Conservation (phyloP, 2,888 invertebrate genomes). For the Pandemis corylana region DNA sequence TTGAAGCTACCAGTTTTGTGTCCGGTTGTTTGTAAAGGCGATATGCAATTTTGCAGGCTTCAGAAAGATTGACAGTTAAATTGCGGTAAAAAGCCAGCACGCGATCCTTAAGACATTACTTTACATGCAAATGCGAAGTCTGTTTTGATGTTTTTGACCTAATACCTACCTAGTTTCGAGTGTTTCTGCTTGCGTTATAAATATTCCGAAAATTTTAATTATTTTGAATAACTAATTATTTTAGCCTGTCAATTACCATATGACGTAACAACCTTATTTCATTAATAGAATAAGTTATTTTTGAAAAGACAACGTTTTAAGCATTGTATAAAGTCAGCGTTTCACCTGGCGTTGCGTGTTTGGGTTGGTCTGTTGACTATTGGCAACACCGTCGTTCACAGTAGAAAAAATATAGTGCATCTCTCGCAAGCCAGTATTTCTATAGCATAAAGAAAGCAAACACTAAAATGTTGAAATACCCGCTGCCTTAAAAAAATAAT, state of each 20-base stretch:
- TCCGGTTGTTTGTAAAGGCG: conserved; percentile 9
- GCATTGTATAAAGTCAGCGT: too few species aligned
- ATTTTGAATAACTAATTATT: not conserved
- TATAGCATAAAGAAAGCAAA: too few species aligned
- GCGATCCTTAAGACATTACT: conserved; percentile 26
- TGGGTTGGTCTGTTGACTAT: too few species aligned
- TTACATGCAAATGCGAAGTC: conserved; percentile 20
- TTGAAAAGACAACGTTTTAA: too few species aligned
- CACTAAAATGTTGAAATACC: too few species aligned
- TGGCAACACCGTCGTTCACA: too few species aligned
- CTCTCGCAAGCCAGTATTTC: too few species aligned
- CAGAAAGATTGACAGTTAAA: conserved; percentile 41
- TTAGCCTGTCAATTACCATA: not conserved
- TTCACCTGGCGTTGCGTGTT: too few species aligned
- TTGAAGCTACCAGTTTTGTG: conserved; percentile 19
- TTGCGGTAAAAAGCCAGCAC: conserved; percentile 32
- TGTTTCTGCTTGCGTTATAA: not conserved
- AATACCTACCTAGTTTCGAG: not conserved
- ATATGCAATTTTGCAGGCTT: conserved; percentile 28
- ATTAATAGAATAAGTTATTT: too few species aligned
- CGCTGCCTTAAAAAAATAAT: too few species aligned
- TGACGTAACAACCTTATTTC: too few species aligned
- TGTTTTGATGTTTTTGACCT: not conserved
- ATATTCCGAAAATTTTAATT: not conserved
- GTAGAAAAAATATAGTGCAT: too few species aligned